Conservation (phyloP, 1,140 invertebrate species). For the Aphelinus certus region DNA sequence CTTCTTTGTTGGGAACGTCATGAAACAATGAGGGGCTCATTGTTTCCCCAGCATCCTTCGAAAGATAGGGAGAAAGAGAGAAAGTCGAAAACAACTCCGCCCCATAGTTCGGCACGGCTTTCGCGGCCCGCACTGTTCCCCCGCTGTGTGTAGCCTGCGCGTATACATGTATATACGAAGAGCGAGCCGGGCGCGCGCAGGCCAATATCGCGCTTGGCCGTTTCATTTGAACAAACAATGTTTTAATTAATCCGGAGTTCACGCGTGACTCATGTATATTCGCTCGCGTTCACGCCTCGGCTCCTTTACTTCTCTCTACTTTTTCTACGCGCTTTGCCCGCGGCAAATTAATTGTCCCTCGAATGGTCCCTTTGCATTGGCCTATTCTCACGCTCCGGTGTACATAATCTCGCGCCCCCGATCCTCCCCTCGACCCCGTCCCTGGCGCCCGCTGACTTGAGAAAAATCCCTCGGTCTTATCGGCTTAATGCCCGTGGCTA, state of each 20-base stretch:
- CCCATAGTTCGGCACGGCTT: too few species aligned
- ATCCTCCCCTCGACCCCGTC: neutral
- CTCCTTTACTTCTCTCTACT: neutral
- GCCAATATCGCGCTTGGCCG: neutral
- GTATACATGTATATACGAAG: neutral
- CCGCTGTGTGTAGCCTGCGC: too few species aligned
- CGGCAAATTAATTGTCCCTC: neutral
- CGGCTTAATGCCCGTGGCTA: constrained; percentile 16
- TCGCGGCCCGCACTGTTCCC: too few species aligned
- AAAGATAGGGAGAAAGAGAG: constrained; percentile 15
- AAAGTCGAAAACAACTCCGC: constrained; percentile 17
- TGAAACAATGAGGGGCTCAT: constrained; percentile 45
- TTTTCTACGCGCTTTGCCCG: neutral
- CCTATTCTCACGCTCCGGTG: neutral
- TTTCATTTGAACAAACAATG: constrained; percentile 8
- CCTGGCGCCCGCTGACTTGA: neutral
- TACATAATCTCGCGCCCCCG: neutral
- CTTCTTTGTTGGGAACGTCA: constrained; percentile 40
- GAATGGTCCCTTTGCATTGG: constrained; percentile 4
- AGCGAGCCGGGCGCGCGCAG: neutral
- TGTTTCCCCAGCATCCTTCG: constrained; percentile 33
- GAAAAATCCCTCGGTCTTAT: constrained; percentile 17
- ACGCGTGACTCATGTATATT: neutral
- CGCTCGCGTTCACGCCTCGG: too few species aligned
- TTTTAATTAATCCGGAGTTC: constrained; percentile 20